A percentile compares a stretch with the other conserved stretches of the same genome.
Evolutionary conservation across 2,113 vertebrate genomes (phyloP).

Genomic region (Corynorhinus townsendii): DNA sequence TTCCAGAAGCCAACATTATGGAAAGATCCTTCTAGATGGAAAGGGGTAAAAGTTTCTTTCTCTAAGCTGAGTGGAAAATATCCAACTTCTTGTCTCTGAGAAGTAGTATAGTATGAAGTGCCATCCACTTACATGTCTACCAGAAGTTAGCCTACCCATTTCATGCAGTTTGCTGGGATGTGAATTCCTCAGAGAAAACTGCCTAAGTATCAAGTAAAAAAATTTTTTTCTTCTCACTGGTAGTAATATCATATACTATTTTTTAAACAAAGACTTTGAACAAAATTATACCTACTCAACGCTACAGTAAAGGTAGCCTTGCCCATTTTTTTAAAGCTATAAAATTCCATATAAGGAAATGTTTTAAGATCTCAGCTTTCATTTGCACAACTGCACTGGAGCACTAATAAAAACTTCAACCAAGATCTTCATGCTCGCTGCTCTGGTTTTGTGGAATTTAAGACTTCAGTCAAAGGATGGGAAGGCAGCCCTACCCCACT

Average conservation of each 20-base stretch:
- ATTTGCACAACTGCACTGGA: neutral
- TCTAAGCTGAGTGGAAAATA: neutral
- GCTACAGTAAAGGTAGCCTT: neutral
- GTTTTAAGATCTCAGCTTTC: neutral
- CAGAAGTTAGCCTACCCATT: neutral
- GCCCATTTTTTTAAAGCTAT: neutral
- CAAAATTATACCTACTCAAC: neutral
- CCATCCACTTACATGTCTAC: neutral
- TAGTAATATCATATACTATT: conserved; percentile 13
- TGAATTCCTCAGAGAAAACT: conserved; percentile 18
- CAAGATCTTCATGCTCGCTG: neutral
- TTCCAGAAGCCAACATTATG: neutral
- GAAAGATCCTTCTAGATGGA: neutral
- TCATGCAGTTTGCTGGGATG: neutral
- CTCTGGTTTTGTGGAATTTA: neutral
- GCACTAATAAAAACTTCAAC: neutral
- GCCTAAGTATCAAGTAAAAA: neutral
- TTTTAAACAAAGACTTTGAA: neutral
- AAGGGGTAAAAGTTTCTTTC: neutral
- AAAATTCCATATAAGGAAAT: neutral
- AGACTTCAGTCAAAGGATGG: neutral
- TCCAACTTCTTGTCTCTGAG: neutral
- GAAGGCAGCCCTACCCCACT: neutral
- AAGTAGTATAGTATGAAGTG: neutral
- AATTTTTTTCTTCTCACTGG: neutral